Evolutionary conservation across 2,113 vertebrate genomes (phyloP), one percentile per base, ranked within the genome.

Genomic region (Bufo gargarizans): DNA sequence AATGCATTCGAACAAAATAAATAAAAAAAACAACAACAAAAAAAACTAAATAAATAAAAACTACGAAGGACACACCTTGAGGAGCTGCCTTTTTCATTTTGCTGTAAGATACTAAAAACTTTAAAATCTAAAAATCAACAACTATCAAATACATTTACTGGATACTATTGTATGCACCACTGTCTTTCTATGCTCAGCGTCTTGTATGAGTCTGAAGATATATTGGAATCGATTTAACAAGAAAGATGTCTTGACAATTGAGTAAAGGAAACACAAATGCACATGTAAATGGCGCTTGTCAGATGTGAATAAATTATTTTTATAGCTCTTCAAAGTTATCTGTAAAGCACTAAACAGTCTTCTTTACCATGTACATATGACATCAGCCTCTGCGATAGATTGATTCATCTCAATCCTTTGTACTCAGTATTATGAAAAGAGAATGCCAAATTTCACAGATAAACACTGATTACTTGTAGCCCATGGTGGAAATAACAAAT

Each of bases 321-420:
- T 71, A 87, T 33, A 43, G 47, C 77, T 56, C 53, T 45, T 12
- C 13, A 63, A 49, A 82, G 59, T 47, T 88, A 83, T 83, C 69
- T 55, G 45, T 65, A 77, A 82, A 82, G 58, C 78, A 61, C 58
- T 69, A 19, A 82, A 71, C 56, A 76, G 79, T 71, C 77, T 87
- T 22, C 67, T 49, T 76, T 83, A 59, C 71, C 56, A 83, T 83
- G 69, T 77, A 88, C 80, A 77, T 50, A 88, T 88, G 13, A 33
- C 59, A 80, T 65, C 69, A 88, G n/a, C 43, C 56, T 22, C 16
- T 55, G 61, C 83, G 86, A 88, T 88, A 59, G 49, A 88, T 88
- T 83, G 56, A 83, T 83, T 17, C 12, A 47, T 16, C 45, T 82
- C 33, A 53, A 56, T n/a, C 9, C 53, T 16, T 43, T 17, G 45